A percentile compares a stretch with the other conserved stretches of the same genome.
Evolutionary conservation across 2,888 invertebrate species (phyloP).

Genomic region (Drosophila fulvimacula): DNA sequence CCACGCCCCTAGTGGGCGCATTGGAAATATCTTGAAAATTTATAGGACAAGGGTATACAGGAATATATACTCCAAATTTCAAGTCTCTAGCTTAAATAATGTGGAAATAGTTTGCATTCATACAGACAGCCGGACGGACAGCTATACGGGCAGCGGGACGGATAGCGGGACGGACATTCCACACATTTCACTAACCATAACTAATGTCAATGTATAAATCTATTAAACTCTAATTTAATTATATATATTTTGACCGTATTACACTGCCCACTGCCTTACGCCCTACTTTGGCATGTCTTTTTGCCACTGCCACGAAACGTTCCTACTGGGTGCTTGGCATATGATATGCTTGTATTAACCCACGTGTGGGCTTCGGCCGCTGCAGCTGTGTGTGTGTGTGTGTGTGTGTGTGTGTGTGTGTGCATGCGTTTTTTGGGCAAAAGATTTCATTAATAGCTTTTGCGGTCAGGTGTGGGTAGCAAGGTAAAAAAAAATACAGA

Average conservation of each 20-base stretch:
- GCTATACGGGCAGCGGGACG: no score
- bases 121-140: no score
- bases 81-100: no score
- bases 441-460: conserved; percentile 75
- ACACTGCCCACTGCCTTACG: no score
- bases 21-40: no score
- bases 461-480: conserved; percentile 45
- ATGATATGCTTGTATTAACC: conserved; percentile 4
- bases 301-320: no score
- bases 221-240: neutral
- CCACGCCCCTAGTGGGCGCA: no score
- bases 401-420: conserved; percentile 1
- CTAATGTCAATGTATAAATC: neutral
- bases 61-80: no score
- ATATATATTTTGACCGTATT: neutral
- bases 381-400: neutral
- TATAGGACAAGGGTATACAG: no score
- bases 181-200: neutral
- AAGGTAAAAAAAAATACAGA: neutral
- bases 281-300: neutral
- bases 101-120: no score
- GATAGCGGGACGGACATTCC: no score
- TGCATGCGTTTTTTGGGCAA: conserved; percentile 57
- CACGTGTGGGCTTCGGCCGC: conserved; percentile 21
- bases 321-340: conserved; percentile 27